Evolutionary conservation across 1,140 invertebrate species (phyloP).

Genomic region (Ceratina calcarata): DNA sequence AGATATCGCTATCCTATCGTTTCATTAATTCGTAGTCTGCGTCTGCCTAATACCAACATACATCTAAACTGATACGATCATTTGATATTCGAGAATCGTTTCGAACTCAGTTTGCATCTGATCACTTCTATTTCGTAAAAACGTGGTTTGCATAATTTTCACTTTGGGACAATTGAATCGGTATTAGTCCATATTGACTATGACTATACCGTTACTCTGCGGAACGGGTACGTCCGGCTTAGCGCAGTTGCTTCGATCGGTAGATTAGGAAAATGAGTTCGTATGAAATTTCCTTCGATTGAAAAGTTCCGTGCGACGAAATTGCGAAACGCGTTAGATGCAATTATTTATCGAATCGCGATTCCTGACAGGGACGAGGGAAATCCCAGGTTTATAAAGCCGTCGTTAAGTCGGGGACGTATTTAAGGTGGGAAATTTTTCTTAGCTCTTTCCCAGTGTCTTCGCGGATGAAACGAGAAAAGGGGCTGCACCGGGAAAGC

Average conservation of each 20-base stretch:
- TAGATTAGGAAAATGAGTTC: not conserved
- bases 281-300: not conserved
- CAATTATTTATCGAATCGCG: conserved; percentile 7
- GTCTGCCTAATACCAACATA: no score
- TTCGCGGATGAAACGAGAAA: conserved; percentile 18
- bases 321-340: not conserved
- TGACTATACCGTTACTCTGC: not conserved
- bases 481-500: conserved; percentile 8
- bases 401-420: conserved; percentile 31
- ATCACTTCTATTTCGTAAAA: no score
- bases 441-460: conserved; percentile 14
- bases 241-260: not conserved
- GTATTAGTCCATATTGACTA: not conserved
- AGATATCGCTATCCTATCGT: no score
- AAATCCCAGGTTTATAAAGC: conserved; percentile 3
- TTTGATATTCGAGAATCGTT: not conserved
- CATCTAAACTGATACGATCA: no score
- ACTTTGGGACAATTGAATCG: not conserved
- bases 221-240: not conserved
- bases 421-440: conserved; percentile 52
- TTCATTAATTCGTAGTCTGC: no score
- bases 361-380: not conserved
- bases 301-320: not conserved
- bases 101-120: not conserved
- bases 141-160: no score